Conservation (phyloP, 2,113 vertebrate species). For the Oreochromis tanganicae region DNA sequence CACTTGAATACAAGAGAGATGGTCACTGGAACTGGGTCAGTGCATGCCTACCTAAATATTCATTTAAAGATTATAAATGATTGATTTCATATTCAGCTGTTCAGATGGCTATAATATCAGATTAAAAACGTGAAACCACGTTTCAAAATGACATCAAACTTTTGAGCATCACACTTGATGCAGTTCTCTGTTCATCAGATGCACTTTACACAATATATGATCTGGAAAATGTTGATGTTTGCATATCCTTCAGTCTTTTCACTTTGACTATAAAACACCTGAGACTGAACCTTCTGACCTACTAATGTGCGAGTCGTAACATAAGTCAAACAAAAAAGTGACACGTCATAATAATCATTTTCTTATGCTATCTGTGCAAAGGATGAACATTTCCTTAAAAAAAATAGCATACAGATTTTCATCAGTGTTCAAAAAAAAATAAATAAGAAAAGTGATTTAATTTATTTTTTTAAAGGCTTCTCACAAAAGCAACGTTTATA, state of each 20-base stretch:
- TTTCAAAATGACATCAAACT: background rate
- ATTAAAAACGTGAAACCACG: background rate
- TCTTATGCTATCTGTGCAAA: background rate
- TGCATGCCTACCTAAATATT: background rate
- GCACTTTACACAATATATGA: background rate
- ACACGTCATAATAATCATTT: background rate
- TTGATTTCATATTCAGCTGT: background rate
- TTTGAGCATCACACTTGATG: background rate
- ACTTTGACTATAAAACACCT: background rate
- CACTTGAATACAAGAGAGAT: background rate
- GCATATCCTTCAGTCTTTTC: background rate
- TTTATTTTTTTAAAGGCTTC: constrained; percentile 11
- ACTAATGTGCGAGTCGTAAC: background rate
- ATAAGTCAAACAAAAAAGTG: background rate
- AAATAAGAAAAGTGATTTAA: background rate
- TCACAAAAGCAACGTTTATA: constrained; percentile 25
- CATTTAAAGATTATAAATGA: background rate
- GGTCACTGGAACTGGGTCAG: background rate
- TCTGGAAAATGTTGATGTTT: background rate
- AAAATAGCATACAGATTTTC: background rate
- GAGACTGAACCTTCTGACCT: background rate
- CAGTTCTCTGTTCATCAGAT: background rate
- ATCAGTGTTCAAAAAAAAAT: constrained; percentile 4
- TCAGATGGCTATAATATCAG: background rate
- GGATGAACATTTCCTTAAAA: background rate